Evolutionary conservation across 2,888 invertebrate genomes (phyloP).

Genomic region (Furcula furcula): DNA sequence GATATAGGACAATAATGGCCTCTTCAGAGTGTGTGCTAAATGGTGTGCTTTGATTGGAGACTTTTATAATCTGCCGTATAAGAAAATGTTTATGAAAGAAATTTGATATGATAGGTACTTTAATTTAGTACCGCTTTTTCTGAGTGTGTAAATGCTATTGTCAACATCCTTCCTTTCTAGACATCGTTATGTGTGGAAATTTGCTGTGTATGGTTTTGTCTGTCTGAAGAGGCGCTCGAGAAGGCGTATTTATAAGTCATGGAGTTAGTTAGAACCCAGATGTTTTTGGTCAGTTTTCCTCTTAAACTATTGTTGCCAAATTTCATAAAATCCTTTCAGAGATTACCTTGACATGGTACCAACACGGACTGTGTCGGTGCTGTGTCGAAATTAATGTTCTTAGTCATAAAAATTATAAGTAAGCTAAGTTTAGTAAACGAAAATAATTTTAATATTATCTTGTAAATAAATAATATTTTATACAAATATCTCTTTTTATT

Average conservation of each 20-base stretch:
- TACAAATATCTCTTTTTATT: constrained; percentile 13
- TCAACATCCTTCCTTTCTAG: too few species aligned
- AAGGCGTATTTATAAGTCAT: constrained; percentile 13
- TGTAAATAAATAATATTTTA: constrained; percentile 63
- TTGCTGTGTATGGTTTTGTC: constrained; percentile 32
- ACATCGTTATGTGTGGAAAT: too few species aligned
- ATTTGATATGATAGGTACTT: too few species aligned
- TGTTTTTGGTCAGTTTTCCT: constrained; percentile 24
- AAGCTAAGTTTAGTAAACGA: constrained; percentile 50
- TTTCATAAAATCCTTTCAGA: constrained; percentile 42
- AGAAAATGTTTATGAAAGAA: too few species aligned
- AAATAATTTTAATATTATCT: constrained; percentile 39
- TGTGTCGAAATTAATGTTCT: constrained; percentile 63
- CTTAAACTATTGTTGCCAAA: constrained; percentile 55
- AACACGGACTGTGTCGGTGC: constrained; percentile 48
- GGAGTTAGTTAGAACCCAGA: constrained; percentile 23
- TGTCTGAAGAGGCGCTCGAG: constrained; percentile 68
- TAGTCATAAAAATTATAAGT: constrained; percentile 59
- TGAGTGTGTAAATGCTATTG: too few species aligned
- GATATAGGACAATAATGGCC: constrained; percentile 40
- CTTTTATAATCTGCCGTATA: background rate
- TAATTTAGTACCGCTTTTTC: too few species aligned
- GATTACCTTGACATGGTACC: constrained; percentile 63
- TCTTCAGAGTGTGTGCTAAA: constrained; percentile 32
- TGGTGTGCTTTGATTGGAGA: background rate